These are phyloP conservation scores for Lordiphosa fenestrarum DNA, from an alignment of 2,888 invertebrate species.

Conservation along the genomic window DNA sequence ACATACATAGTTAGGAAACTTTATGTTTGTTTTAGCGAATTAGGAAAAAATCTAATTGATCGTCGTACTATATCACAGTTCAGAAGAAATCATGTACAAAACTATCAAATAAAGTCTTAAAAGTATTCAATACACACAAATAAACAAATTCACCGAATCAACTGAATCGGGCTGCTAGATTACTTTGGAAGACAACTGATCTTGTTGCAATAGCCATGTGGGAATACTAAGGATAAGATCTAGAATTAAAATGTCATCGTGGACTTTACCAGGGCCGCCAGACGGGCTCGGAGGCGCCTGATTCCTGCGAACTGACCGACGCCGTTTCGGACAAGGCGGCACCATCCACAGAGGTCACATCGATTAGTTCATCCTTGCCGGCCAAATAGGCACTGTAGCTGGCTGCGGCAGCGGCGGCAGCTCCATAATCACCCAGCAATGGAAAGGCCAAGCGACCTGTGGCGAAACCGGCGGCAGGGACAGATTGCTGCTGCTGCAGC, in stretches of 20 bases:
- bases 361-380: constrained; percentile 70
- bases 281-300: constrained; percentile 68
- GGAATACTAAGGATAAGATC: constrained; percentile 60
- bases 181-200: constrained; percentile 76
- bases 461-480: constrained; percentile 34
- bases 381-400: constrained; percentile 56
- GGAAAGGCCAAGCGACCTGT: constrained; percentile 40
- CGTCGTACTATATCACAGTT: constrained; percentile 66
- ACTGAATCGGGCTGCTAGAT: constrained; percentile 22
- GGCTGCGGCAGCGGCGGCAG: constrained; percentile 51
- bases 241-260: constrained; percentile 30
- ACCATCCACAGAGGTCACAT: constrained; percentile 74
- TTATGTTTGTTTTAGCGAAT: constrained; percentile 25
- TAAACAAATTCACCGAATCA: constrained; percentile 34
- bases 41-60: constrained; percentile 26
- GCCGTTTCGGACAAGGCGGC: constrained; percentile 66
- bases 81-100: constrained; percentile 54
- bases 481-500: constrained; percentile 52
- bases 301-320: constrained; percentile 70
- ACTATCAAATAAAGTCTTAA: constrained; percentile 35
- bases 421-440: constrained; percentile 51
- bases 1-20: constrained; percentile 42
- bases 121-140: constrained; percentile 52
- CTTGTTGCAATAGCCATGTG: constrained; percentile 63
- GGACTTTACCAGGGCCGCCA: constrained; percentile 75